Percentiles rank a stretch among this genome's conserved stretches.
These are phyloP conservation scores for Glyptemys insculpta DNA, from an alignment of 2,797 vertebrate genomes.

Conservation along the genomic window DNA sequence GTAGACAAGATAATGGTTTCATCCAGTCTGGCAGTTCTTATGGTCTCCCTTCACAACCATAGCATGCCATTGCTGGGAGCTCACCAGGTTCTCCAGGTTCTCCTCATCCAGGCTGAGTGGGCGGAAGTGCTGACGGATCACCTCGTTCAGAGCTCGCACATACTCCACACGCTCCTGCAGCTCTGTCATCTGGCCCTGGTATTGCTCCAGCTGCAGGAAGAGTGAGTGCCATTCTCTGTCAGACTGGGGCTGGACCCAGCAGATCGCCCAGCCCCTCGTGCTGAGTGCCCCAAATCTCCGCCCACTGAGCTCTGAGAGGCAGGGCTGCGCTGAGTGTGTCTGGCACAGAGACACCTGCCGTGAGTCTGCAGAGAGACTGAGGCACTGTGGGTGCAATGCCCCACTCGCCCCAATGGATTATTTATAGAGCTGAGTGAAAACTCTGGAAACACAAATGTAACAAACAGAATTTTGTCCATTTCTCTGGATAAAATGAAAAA, in stretches of 20 bases:
- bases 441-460: neutral
- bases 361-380: neutral
- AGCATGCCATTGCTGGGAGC: neutral
- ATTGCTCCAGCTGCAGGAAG: constrained; percentile 80
- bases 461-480: neutral
- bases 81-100: constrained; percentile 82
- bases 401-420: neutral
- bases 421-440: neutral
- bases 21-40: no score
- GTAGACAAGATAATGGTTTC: neutral
- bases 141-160: constrained; percentile 79
- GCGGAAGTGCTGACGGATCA: constrained; percentile 70
- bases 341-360: neutral
- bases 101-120: constrained; percentile 73
- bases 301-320: neutral
- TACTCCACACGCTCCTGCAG: constrained; percentile 79
- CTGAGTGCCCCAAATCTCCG: neutral
- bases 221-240: neutral
- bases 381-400: neutral
- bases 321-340: no score
- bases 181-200: constrained; percentile 64
- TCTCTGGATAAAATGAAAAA: neutral
- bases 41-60: neutral
- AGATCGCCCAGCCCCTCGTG: neutral
- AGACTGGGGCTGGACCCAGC: neutral